Conservation (phyloP, 2,888 invertebrate genomes). For the Sminthurinus aureus region DNA sequence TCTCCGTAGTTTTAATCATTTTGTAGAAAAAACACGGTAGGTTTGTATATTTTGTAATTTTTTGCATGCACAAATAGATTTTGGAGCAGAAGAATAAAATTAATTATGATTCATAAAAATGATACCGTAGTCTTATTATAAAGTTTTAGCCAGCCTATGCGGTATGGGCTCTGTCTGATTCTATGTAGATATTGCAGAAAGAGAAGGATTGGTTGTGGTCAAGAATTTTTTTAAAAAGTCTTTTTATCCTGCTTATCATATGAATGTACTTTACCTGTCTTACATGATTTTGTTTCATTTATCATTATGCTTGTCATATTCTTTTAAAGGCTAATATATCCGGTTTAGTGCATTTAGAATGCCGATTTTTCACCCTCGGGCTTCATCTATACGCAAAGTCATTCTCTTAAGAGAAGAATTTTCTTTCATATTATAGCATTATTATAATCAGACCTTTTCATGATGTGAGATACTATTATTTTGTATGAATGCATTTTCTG, state of each 20-base stretch:
- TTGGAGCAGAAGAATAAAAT: not conserved
- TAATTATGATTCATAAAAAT: not conserved
- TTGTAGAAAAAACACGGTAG: no score
- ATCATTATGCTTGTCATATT: constrained; percentile 14
- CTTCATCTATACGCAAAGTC: constrained; percentile 7
- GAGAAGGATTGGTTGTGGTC: constrained; percentile 25
- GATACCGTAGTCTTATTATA: not conserved
- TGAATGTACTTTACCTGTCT: constrained; percentile 9
- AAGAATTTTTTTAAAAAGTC: constrained; percentile 12
- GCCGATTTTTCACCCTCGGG: constrained; percentile 13
- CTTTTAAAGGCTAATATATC: constrained; percentile 20
- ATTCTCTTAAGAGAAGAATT: not conserved
- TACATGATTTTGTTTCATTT: constrained; percentile 25
- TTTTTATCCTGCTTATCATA: not conserved
- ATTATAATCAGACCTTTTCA: not conserved
- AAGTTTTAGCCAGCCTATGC: not conserved
- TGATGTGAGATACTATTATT: no score
- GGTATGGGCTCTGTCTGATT: no score
- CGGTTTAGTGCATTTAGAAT: constrained; percentile 20
- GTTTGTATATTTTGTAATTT: not conserved
- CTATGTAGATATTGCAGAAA: not conserved
- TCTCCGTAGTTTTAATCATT: no score
- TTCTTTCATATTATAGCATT: not conserved
- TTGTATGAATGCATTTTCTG: constrained; percentile 3
- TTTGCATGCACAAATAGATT: not conserved